Evolutionary conservation across 2,113 vertebrate species (phyloP), one percentile per base, ranked within the genome.

Genomic region (Nannospalax galili): DNA sequence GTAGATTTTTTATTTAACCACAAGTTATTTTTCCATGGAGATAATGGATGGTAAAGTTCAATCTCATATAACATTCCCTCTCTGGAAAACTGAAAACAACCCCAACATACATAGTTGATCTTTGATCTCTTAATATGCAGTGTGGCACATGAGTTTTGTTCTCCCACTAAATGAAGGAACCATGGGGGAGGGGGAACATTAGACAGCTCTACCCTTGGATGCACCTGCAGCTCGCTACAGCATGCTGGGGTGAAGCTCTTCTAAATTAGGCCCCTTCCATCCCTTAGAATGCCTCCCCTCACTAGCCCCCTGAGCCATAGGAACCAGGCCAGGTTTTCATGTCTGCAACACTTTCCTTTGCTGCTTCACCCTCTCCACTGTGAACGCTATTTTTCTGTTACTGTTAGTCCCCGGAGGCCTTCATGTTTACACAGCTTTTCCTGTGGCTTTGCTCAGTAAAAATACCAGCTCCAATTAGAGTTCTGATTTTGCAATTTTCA

Each of bases 401-500:
- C 97, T 97, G 96, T 90, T 96, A 69, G 96, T 97, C 97, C 92
- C 96, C 62, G 0, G 37, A 98, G 98, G 96, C 91, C 96, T 98
- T 92, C 84, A 96, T 98, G 96, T 98, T 98, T 98, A 98, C 97
- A 98, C 98, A 98, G 98, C 98, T 98, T 98, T 98, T 97, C 97
- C 97, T 96, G 93, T 28, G 84, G 95, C 97, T 98, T 97, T 97
- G 97, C 97, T 98, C 98, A 97, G 95, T 98, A 98, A 98, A 94
- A 95, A 98, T 98, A 97, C 24, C 93, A 98, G 97, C 96, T 96
- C 91, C 97, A 98, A 98, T 98, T 98, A 98, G 98, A 98, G 96
- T 92, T 98, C 97, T 95, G 95, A 97, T 98, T 98, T 97, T 97
- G 96, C 69, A 92, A 97, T 97, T 98, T 98, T 97, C 84, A 85